Evolutionary conservation across 2,797 vertebrate genomes (phyloP).

Genomic region (Lemur catta): DNA sequence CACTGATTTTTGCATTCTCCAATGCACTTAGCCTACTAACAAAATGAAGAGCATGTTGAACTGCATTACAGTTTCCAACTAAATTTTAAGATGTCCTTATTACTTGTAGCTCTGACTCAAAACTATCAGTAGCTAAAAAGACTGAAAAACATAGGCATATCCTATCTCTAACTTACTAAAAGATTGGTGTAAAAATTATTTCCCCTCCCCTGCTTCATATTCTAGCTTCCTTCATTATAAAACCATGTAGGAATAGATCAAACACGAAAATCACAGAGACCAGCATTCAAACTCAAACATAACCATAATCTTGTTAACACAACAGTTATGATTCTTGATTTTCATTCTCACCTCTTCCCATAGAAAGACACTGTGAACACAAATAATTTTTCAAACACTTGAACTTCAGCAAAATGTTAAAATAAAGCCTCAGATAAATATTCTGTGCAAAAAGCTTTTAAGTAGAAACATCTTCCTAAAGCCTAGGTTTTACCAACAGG

Average conservation of each 20-base stretch:
- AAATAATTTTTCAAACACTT: slow-evolving; percentile 29
- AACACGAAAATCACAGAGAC: background rate
- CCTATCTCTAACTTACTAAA: slow-evolving; percentile 11
- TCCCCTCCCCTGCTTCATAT: background rate
- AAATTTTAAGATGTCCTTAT: slow-evolving; percentile 2
- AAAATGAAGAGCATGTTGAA: slow-evolving; percentile 18
- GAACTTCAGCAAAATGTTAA: background rate
- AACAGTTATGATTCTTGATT: background rate
- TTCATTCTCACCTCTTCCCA: background rate
- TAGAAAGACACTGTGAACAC: background rate
- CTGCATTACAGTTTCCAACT: background rate
- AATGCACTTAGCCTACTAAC: background rate
- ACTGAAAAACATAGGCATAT: background rate
- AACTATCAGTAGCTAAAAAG: background rate
- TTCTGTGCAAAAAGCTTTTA: background rate
- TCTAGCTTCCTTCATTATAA: background rate
- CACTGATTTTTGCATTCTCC: background rate
- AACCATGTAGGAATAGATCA: background rate
- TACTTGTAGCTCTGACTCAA: background rate
- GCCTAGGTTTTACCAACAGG: background rate
- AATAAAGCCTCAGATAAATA: background rate
- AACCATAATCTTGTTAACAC: background rate
- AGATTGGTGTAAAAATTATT: background rate
- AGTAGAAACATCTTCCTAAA: background rate
- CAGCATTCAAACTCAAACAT: slow-evolving; percentile 17